Evolutionary conservation across 2,888 invertebrate genomes (phyloP), one percentile per base, ranked within the genome.

Genomic region (Agonopterix subpropinquella): DNA sequence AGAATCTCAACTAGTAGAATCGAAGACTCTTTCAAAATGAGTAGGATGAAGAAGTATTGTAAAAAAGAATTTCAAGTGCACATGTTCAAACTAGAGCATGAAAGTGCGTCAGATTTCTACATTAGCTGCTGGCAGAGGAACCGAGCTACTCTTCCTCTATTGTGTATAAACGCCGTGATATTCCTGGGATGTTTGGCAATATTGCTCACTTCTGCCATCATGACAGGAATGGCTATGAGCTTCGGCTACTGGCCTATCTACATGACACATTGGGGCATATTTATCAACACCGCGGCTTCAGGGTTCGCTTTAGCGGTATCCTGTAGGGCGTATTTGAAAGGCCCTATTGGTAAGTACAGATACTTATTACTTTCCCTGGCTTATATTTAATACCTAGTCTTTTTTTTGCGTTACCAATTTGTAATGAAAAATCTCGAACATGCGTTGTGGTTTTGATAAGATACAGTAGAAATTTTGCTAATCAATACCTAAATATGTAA

Each of bases 231-330:
- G 7, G n/a, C 46, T 0, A 44, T 61, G 3, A 15, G 46, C 0
- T 51, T 68, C 0, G 62, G 62, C 0, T 65, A 57, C 47, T 85
- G 84, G 85, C 70, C 69, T n/a, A 75, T 83, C 53, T 86, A 70
- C 47, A 58, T 87, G 57, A 87, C 86, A 9, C 82, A 84, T 51
- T 87, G 86, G 86, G 86, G 86, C 1, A 49, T 86, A 1, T 0
- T 79, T 0, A 56, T 80, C 1, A 82, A 78, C 41, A 68, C 77
- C 4, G 49, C 72, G 0, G 65, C 79, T 5, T 61, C 80, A 11
- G 74, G 68, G 37, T 62, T 78, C 15, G 81, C 71, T 4, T 67
- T 73, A 15, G 56, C 56, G 2, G 64, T 84, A 7, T 85, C 85
- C 8, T 46, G 65, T 4, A 52, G 47, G 50, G 77, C 68, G 2